Conservation (phyloP, 2,113 vertebrate species). For the Morphnarchus princeps region DNA sequence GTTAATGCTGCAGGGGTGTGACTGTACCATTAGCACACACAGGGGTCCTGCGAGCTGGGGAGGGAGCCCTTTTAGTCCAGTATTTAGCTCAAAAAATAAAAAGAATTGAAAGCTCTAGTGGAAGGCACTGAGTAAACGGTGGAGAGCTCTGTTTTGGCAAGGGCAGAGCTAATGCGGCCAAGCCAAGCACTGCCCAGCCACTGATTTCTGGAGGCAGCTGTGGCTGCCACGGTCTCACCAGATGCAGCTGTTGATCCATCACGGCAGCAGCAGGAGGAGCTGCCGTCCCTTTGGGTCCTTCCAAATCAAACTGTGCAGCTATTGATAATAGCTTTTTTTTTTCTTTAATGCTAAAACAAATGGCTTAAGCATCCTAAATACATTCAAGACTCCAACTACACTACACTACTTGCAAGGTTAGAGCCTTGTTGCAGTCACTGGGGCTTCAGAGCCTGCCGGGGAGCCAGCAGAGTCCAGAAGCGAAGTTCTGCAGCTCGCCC, state of each 20-base stretch:
- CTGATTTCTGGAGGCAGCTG: neutral
- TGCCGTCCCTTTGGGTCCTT: neutral
- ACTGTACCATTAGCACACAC: too few species aligned
- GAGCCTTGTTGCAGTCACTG: too few species aligned
- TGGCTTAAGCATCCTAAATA: neutral
- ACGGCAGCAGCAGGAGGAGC: neutral
- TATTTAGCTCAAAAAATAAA: neutral
- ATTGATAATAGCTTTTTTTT: neutral
- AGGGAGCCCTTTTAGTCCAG: neutral
- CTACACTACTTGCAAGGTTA: too few species aligned
- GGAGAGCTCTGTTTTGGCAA: neutral
- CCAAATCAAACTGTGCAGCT: neutral
- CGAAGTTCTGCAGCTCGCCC: fast-evolving
- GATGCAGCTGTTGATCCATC: neutral
- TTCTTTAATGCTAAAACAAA: neutral
- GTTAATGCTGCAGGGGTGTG: neutral
- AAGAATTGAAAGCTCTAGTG: neutral
- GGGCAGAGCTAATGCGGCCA: neutral
- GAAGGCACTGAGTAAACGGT: neutral
- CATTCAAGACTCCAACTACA: neutral
- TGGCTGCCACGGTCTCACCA: neutral
- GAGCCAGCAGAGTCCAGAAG: neutral
- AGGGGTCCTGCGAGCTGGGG: neutral
- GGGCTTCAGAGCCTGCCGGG: neutral
- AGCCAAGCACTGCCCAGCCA: neutral